phyloP scores from a whole-genome alignment of 37 sponge, comb jelly and placozoan genomes.

The Eunapius fragilis region DNA sequence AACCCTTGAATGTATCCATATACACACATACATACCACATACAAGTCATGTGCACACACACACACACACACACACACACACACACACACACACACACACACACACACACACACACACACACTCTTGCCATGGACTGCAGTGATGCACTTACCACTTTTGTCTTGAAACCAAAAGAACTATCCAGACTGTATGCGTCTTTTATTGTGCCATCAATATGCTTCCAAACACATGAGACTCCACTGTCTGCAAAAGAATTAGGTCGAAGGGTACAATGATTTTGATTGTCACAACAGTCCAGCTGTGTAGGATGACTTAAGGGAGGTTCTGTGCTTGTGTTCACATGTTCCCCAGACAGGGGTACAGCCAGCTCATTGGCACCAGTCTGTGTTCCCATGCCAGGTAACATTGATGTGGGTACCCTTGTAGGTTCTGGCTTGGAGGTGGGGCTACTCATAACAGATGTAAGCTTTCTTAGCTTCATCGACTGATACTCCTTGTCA shows the following conservation, averaged over 20 bases:
- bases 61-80: not conserved
- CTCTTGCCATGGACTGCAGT: not conserved
- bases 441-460: not conserved
- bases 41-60: not conserved
- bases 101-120: not conserved
- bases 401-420: too few species aligned
- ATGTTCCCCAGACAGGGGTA: not conserved
- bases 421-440: too few species aligned
- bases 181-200: not conserved
- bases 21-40: not conserved
- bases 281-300: not conserved
- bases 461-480: conserved; percentile 15
- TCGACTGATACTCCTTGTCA: conserved; percentile 9
- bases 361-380: not conserved
- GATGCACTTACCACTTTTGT: not conserved
- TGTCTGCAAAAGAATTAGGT: not conserved
- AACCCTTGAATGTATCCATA: too few species aligned
- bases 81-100: conserved; percentile 16
- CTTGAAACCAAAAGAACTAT: not conserved
- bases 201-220: not conserved
- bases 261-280: not conserved
- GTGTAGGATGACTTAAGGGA: not conserved
- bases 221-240: not conserved
- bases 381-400: not conserved
- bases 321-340: not conserved